Evolutionary conservation across 2,797 vertebrate genomes (phyloP), one percentile per base, ranked within the genome.

Genomic region (Pithecia hirsuta): DNA sequence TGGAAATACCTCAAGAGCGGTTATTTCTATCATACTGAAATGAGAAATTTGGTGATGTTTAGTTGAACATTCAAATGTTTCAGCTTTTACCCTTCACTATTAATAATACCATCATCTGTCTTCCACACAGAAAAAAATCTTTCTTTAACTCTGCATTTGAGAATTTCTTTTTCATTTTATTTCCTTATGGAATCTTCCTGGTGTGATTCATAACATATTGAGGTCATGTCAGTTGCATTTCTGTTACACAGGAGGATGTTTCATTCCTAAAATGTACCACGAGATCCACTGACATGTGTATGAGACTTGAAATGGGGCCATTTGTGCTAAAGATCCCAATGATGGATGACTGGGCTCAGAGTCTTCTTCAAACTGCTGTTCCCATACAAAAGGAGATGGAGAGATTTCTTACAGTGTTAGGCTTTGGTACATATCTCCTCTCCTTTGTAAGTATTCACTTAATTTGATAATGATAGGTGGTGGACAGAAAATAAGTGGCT

Each of bases 21-120:
- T 85, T 97, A 97, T 97, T 97, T 98, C 93, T 94, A 97, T 87
- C 78, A 83, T 30, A 75, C 41, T 85, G 72, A 96, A 96, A 97
- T 28, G 76, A 97, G 86, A 97, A 97, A 79, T 92, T 90, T 44
- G 61, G 86, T 50, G 50, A 75, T 89, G 74, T 91, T 97, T 92
- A 96, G 86, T 78, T 96, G 96, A 97, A 96, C 76, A 93, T 75
- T 96, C 61, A 91, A 93, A 94, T 96, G 70, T 96, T 96, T 96
- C 89, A 92, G 92, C 80, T 85, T 93, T 96, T 83, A 92, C 74
- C 95, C 76, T 94, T 97, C 93, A 91, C 91, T 96, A 86, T 97
- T 98, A 98, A 98, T 97, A 96, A 98, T 96, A 72, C 83, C 76
- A 93, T 98, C 97, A 97, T 96, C 93, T 97, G 88, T 94, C 86